Conservation (phyloP, 2,113 vertebrate genomes). For the Pituophis catenifer region DNA sequence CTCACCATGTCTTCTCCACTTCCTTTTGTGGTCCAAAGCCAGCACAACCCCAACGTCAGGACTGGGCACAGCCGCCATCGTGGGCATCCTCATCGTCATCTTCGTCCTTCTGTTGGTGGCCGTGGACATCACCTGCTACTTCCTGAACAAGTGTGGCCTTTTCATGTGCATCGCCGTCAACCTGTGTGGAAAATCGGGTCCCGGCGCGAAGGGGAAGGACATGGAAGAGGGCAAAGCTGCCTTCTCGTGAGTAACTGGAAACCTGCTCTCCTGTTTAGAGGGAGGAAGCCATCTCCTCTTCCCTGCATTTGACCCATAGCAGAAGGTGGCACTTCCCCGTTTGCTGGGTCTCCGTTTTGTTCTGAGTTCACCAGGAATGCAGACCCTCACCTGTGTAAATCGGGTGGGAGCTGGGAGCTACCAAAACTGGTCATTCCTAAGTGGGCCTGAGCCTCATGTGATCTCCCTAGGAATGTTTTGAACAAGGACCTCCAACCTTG, state of each 20-base stretch:
- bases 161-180: slow-evolving; percentile 98
- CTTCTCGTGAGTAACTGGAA: slow-evolving; percentile 85
- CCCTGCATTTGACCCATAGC: not conserved
- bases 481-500: not conserved
- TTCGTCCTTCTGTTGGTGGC: slow-evolving; percentile 90
- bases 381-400: not conserved
- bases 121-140: slow-evolving; percentile 95
- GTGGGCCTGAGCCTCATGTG: not conserved
- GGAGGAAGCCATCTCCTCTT: not conserved
- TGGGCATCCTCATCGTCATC: slow-evolving; percentile 89
- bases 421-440: not conserved
- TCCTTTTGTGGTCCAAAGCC: slow-evolving; percentile 64
- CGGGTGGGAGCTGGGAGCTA: not conserved
- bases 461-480: not conserved
- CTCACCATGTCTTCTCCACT: slow-evolving; percentile 10
- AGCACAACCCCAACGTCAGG: slow-evolving; percentile 76
- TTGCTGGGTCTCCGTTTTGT: not conserved
- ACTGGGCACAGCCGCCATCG: slow-evolving; percentile 86
- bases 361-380: not conserved
- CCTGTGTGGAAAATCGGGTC: slow-evolving; percentile 88
- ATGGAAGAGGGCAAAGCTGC: slow-evolving; percentile 91
- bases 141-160: slow-evolving; percentile 96
- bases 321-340: not conserved
- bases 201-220: slow-evolving; percentile 88
- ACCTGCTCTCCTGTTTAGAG: not conserved